Conservation (phyloP, 2,888 invertebrate species). For the Dusona sp. region DNA sequence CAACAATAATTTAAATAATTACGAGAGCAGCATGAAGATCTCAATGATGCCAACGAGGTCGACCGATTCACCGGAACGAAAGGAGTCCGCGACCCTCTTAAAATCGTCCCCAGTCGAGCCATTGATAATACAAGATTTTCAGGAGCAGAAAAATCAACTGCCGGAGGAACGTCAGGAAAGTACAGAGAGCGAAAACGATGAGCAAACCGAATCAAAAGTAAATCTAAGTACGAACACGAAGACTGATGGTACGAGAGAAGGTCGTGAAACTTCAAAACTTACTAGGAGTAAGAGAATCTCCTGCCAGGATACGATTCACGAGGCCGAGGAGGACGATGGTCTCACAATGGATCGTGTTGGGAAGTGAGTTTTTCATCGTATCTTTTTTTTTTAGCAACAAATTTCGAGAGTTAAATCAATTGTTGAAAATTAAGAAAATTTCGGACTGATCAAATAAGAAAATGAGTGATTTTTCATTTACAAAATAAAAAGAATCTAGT, state of each 20-base stretch:
- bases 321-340: conserved; percentile 80
- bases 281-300: conserved; percentile 77
- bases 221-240: conserved; percentile 76
- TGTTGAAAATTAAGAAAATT: neutral
- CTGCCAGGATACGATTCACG: conserved; percentile 80
- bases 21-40: conserved; percentile 81
- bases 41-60: conserved; percentile 79
- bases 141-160: conserved; percentile 57
- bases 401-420: neutral
- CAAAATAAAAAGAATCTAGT: too few relatives aligned
- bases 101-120: conserved; percentile 72
- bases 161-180: conserved; percentile 60
- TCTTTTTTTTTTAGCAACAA: neutral
- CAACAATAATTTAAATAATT: conserved; percentile 79
- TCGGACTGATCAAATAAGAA: neutral
- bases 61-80: conserved; percentile 76
- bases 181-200: conserved; percentile 54
- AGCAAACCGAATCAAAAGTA: conserved; percentile 78
- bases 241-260: conserved; percentile 75
- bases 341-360: conserved; percentile 82
- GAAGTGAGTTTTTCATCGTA: conserved; percentile 75
- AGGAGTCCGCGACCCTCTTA: conserved; percentile 77
- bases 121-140: conserved; percentile 67
- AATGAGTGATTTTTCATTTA: too few relatives aligned
- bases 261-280: conserved; percentile 74